These are phyloP conservation scores for Sphyrna mokarran DNA, from an alignment of 2,113 vertebrate genomes.

Conservation along the genomic window DNA sequence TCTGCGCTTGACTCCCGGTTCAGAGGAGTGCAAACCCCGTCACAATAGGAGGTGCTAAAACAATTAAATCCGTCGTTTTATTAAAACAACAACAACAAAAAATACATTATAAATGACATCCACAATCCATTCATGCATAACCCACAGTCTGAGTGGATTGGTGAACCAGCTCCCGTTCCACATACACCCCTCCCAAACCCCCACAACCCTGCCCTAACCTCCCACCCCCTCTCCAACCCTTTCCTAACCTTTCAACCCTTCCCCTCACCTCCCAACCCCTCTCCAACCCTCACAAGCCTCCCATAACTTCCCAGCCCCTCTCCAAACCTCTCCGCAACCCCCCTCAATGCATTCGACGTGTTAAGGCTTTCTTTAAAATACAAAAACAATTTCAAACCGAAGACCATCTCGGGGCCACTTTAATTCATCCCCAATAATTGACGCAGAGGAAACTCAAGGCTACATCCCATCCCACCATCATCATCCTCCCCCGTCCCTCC, in stretches of 20 bases:
- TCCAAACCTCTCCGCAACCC: background rate
- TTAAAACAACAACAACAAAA: background rate
- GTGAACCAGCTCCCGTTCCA: background rate
- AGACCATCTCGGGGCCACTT: background rate
- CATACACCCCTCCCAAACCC: background rate
- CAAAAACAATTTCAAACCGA: background rate
- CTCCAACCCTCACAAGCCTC: no score
- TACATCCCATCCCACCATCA: no score
- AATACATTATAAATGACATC: background rate
- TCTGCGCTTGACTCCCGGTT: background rate
- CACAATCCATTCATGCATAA: background rate
- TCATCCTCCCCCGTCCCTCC: no score
- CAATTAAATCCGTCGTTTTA: slow-evolving; percentile 20
- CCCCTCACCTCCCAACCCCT: no score
- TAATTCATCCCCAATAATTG: background rate
- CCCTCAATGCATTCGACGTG: background rate
- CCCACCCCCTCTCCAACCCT: no score
- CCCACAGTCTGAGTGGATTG: background rate
- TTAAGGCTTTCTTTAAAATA: background rate
- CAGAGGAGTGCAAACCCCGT: background rate
- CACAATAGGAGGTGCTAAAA: background rate
- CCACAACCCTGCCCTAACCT: background rate
- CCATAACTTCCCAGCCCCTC: no score
- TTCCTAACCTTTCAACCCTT: no score
- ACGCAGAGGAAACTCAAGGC: background rate